phyloP scores from a whole-genome alignment of 2,888 invertebrate species.

The Amphipoea lucens region DNA sequence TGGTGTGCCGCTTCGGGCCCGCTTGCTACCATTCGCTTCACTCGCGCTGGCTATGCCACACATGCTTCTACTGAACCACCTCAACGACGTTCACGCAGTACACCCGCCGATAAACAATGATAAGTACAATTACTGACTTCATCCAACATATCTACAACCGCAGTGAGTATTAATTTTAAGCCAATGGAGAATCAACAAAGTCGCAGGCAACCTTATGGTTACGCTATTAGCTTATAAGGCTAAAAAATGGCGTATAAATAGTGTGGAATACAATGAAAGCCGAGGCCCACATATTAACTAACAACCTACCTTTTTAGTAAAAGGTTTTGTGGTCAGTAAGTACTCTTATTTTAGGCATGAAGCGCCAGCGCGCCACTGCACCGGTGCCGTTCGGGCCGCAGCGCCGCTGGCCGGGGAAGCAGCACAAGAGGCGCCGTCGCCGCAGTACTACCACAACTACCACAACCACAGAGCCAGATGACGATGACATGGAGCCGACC shows the following conservation, averaged over 20 bases:
- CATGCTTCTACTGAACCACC: conserved; percentile 36
- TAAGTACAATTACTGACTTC: background rate
- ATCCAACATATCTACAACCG: background rate
- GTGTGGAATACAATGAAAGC: conserved; percentile 27
- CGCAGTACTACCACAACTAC: conserved; percentile 56
- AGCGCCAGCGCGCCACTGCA: conserved; percentile 53
- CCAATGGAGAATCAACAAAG: conserved; percentile 11
- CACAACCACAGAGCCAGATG: conserved; percentile 40
- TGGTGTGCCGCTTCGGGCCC: conserved; percentile 26
- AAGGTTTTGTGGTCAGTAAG: conserved; percentile 57
- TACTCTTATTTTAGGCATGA: conserved; percentile 58
- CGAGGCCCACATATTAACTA: conserved; percentile 41
- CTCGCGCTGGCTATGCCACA: conserved; percentile 28
- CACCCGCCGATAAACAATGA: background rate
- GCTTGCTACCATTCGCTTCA: conserved; percentile 40
- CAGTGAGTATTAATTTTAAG: conserved; percentile 50
- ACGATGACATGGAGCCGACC: conserved; percentile 56
- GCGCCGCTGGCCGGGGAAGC: conserved; percentile 54
- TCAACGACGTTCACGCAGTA: background rate
- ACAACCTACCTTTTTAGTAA: conserved; percentile 51
- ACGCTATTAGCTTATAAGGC: conserved; percentile 18
- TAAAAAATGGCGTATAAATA: conserved; percentile 17
- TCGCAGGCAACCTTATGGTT: conserved; percentile 9
- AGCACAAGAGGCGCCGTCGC: conserved; percentile 52
- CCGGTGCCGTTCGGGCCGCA: conserved; percentile 38